Conservation (phyloP, 2,113 vertebrate species). For the Lanius collurio region DNA sequence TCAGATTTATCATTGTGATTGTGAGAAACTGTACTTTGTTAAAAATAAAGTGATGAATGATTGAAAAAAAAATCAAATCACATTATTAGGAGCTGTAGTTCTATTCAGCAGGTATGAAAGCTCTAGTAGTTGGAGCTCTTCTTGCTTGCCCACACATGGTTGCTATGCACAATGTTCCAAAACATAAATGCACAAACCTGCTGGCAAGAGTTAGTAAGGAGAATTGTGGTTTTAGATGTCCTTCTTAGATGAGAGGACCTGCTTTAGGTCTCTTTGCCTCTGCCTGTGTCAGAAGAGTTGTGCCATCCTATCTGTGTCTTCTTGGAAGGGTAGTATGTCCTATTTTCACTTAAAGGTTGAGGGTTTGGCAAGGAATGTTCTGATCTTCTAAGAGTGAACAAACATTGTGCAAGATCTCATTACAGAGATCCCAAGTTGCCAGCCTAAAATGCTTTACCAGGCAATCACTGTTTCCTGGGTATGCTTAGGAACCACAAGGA, state of each 20-base stretch:
- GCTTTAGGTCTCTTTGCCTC: background rate
- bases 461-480: background rate
- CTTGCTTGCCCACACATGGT: background rate
- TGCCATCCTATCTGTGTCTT: background rate
- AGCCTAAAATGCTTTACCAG: background rate
- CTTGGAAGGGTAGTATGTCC: background rate
- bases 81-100: background rate
- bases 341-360: constrained; percentile 13
- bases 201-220: background rate
- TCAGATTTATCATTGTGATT: background rate
- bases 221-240: background rate
- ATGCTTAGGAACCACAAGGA: background rate
- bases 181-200: background rate
- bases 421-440: background rate
- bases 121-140: background rate
- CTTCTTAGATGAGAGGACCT: background rate
- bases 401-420: constrained; percentile 23
- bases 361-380: constrained; percentile 15
- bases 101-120: background rate
- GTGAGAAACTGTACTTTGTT: background rate
- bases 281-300: background rate
- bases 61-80: background rate
- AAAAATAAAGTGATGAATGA: background rate
- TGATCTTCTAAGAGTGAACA: constrained; percentile 8
- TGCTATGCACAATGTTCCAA: constrained; percentile 20